Base-by-base conservation (phyloP, 2,797 vertebrate genomes). In the Eutrigla gurnardus region DNA sequence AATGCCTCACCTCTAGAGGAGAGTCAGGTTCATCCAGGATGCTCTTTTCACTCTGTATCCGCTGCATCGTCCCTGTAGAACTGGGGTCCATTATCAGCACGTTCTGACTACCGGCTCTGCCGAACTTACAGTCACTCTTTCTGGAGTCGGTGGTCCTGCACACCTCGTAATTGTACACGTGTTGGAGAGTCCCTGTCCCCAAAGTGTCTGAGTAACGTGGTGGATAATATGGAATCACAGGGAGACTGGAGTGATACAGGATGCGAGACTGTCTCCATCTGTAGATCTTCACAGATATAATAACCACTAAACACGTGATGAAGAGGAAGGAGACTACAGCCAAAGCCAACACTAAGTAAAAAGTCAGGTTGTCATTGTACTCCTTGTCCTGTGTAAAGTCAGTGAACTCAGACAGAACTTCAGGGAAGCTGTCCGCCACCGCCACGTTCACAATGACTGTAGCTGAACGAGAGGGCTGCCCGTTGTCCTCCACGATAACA, bases 371-470 rank as follows among this genome's bases (percentile, higher is more conserved):
- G 58, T 61, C 58, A 15, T 61, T 77, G 54, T 77, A 61, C 40
- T 61, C 58, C 58, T 61, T 61, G 58, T 61, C 58, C 17, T 61
- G 58, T 43, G 40, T 58, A 39, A 39, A 58, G 55, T 52, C 50
- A 52, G 50, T 52, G 50, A 53, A 81, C 67, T 80, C 76, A 71
- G 80, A 80, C 32, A 70, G 80, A 57, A 70, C 53, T 55, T 55
- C 53, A 14, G 53, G 53, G 53, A 55, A 55, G 53, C 53, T 55
- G 53, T 90, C 85, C 8, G 85, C 84, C 55, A 88, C 73, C 47
- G 73, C 80, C 67, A 88, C 74, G 33, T 84, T 90, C 53, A 90
- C 77, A 12, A 79, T 80, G 0, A 93, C 81, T 53, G 87, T 86
- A 67, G 86, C 80, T 86, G 77, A 55, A 55, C 53, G 53, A 55